Conservation (phyloP, 2,113 vertebrate genomes). For the Seriola aureovittata region DNA sequence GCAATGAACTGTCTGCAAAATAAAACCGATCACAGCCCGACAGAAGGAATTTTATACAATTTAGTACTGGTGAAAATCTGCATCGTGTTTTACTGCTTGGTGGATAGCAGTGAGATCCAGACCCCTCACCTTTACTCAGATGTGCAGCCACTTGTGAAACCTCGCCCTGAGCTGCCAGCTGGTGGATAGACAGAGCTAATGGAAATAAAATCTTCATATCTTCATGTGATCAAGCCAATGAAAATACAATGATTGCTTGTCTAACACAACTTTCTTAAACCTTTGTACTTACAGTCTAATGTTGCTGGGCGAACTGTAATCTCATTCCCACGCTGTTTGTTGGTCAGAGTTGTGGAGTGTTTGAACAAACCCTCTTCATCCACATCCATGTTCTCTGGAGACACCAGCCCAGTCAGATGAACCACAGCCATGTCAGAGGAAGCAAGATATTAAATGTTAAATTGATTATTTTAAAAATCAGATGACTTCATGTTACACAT, state of each 20-base stretch:
- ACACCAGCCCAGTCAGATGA: conserved; percentile 4
- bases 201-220: neutral
- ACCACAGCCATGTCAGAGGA: conserved; percentile 12
- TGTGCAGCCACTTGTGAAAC: conserved; percentile 89
- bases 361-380: conserved; percentile 78
- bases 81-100: neutral
- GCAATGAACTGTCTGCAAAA: conserved; percentile 87
- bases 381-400: conserved; percentile 66
- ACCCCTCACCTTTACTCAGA: conserved; percentile 88
- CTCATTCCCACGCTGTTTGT: conserved; percentile 95
- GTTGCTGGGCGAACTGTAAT: conserved; percentile 91
- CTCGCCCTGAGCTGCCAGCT: conserved; percentile 95
- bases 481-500: neutral
- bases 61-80: neutral
- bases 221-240: neutral
- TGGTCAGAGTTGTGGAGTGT: conserved; percentile 93
- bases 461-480: neutral
- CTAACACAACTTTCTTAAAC: neutral
- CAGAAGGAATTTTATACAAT: neutral
- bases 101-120: neutral
- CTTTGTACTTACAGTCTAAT: conserved; percentile 88
- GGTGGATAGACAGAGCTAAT: conserved; percentile 92
- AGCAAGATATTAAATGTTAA: neutral
- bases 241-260: neutral
- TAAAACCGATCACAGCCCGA: neutral